Evolutionary conservation across 1,140 invertebrate species (phyloP).

Genomic region (Eumaeus atala): DNA sequence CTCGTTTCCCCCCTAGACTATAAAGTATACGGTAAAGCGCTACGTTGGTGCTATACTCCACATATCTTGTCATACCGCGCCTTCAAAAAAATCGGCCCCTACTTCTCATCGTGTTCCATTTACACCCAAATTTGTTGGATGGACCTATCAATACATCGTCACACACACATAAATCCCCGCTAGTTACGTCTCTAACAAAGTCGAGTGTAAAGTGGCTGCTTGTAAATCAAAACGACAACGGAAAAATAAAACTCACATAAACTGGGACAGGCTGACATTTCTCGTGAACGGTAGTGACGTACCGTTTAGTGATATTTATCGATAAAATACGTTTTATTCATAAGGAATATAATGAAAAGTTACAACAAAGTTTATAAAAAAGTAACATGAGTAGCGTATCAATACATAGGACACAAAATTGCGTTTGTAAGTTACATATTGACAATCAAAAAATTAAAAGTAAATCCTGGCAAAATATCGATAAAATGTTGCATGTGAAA

Average conservation of each 20-base stretch:
- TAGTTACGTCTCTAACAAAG: conserved; percentile 63
- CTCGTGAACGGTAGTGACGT: conserved; percentile 36
- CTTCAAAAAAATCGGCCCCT: no score
- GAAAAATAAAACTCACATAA: conserved; percentile 57
- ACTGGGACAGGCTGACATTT: conserved; percentile 44
- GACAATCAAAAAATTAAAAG: no score
- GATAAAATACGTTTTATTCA: no score
- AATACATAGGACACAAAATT: neutral
- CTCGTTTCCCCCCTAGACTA: no score
- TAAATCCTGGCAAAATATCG: conserved; percentile 22
- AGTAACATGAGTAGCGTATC: neutral
- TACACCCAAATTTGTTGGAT: no score
- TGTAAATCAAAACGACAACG: conserved; percentile 68
- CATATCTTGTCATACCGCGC: no score
- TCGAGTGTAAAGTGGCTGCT: conserved; percentile 58
- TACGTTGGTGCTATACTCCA: no score
- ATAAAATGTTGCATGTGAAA: conserved; percentile 28
- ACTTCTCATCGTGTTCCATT: no score
- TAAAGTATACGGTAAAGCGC: no score
- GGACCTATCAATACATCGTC: no score
- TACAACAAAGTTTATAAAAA: conserved; percentile 12
- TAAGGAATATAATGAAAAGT: conserved; percentile 10
- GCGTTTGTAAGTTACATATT: no score
- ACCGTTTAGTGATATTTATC: conserved; percentile 1
- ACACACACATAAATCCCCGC: conserved; percentile 42